Conservation (phyloP, 2,888 invertebrate species). For the Argynnis bischoffii region DNA sequence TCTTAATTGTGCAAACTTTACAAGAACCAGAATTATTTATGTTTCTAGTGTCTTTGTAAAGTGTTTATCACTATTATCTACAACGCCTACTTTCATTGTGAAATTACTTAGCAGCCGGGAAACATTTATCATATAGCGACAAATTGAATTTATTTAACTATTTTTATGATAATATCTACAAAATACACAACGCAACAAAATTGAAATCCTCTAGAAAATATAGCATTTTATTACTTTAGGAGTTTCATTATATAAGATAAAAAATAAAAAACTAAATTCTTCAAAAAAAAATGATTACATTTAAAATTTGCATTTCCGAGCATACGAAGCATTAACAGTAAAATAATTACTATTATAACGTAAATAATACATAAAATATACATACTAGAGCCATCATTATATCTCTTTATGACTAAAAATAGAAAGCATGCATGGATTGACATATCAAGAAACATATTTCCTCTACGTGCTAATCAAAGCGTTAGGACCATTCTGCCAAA, state of each 20-base stretch:
- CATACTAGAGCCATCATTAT: too few species aligned
- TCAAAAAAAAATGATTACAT: too few species aligned
- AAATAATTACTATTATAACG: too few species aligned
- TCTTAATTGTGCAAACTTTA: background rate
- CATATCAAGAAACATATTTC: too few species aligned
- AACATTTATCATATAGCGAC: conserved; percentile 15
- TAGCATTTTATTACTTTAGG: background rate
- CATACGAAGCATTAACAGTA: too few species aligned
- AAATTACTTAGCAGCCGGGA: conserved; percentile 20
- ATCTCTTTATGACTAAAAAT: too few species aligned
- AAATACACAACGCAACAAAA: background rate
- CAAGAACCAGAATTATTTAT: background rate
- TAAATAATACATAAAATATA: too few species aligned
- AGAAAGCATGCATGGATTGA: too few species aligned
- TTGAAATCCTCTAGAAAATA: background rate
- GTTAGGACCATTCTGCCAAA: too few species aligned
- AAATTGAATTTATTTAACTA: conserved; percentile 14
- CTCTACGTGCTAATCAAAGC: too few species aligned
- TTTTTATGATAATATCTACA: conserved; percentile 4
- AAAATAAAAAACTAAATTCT: too few species aligned
- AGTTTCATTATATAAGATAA: background rate
- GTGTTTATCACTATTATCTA: conserved; percentile 12
- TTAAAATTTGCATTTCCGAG: too few species aligned
- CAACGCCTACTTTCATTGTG: conserved; percentile 20
- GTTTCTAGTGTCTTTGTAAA: background rate